Percentiles rank a stretch among this genome's conserved stretches.
These are phyloP conservation scores for Neogobius melanostomus DNA, from an alignment of 2,113 vertebrate genomes.

Conservation along the genomic window DNA sequence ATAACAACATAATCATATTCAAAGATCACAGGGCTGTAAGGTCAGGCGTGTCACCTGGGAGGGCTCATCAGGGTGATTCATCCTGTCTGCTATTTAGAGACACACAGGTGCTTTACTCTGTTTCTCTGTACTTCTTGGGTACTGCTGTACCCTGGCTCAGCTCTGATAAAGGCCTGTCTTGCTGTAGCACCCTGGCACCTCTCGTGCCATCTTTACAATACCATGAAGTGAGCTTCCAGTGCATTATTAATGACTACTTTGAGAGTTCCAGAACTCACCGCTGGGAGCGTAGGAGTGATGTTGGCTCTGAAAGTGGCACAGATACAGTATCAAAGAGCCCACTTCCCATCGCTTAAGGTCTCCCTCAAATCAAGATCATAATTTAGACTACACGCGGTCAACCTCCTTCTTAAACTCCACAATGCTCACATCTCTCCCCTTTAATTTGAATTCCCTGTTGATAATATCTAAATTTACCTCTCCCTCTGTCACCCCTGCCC, in stretches of 20 bases:
- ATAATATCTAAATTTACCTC: slow-evolving; percentile 48
- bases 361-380: slow-evolving; percentile 23
- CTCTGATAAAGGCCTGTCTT: slow-evolving; percentile 5
- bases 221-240: slow-evolving; percentile 45
- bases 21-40: slow-evolving; percentile 13
- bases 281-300: slow-evolving; percentile 48
- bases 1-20: slow-evolving; percentile 13
- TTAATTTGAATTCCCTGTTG: slow-evolving; percentile 19
- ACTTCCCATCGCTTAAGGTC: slow-evolving; percentile 21
- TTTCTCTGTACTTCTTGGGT: not conserved
- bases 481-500: slow-evolving; percentile 12
- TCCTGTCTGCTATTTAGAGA: slow-evolving; percentile 10
- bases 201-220: slow-evolving; percentile 59
- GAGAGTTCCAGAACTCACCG: slow-evolving; percentile 47
- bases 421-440: slow-evolving; percentile 36
- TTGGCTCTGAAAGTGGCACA: slow-evolving; percentile 34
- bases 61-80: slow-evolving; percentile 27
- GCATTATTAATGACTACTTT: slow-evolving; percentile 69
- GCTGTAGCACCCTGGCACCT: slow-evolving; percentile 16
- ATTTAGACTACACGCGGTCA: slow-evolving; percentile 45
- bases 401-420: slow-evolving; percentile 22
- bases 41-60: slow-evolving; percentile 7
- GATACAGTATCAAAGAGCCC: slow-evolving; percentile 36
- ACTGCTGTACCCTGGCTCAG: not conserved
- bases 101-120: slow-evolving; percentile 9